Evolutionary conservation across 2,113 vertebrate genomes (phyloP).

Genomic region (Perognathus longimembris): DNA sequence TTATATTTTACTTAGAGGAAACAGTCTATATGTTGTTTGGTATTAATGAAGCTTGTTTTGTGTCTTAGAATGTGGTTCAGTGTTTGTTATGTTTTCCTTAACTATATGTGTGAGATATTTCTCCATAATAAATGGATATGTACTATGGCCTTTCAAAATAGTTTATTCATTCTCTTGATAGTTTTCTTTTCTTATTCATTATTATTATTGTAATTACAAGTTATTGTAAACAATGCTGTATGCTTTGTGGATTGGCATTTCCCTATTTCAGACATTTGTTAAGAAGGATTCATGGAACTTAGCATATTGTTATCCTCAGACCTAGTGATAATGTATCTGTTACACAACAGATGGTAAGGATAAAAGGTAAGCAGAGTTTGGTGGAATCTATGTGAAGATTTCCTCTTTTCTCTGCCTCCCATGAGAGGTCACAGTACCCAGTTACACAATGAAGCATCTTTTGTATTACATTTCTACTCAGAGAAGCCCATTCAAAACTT

Average conservation of each 20-base stretch:
- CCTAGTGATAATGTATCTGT: neutral
- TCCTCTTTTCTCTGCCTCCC: too few species aligned
- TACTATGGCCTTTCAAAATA: neutral
- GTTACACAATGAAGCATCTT: neutral
- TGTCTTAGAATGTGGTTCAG: neutral
- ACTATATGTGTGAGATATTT: neutral
- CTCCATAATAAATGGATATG: neutral
- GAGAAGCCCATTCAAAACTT: neutral
- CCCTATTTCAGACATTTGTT: neutral
- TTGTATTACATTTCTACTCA: neutral
- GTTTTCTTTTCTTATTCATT: neutral
- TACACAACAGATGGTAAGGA: neutral
- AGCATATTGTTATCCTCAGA: neutral
- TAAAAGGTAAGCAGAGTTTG: neutral
- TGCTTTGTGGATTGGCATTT: neutral
- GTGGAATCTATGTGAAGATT: neutral
- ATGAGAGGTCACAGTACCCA: too few species aligned
- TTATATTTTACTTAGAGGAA: constrained; percentile 29
- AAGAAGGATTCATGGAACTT: neutral
- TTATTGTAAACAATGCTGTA: neutral
- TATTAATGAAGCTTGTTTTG: constrained; percentile 30
- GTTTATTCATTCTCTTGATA: constrained; percentile 16
- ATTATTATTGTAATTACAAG: too few species aligned
- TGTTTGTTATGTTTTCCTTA: neutral
- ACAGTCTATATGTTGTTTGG: neutral